Conservation (phyloP, 1,140 invertebrate genomes). For the Steinernema feltiae region DNA sequence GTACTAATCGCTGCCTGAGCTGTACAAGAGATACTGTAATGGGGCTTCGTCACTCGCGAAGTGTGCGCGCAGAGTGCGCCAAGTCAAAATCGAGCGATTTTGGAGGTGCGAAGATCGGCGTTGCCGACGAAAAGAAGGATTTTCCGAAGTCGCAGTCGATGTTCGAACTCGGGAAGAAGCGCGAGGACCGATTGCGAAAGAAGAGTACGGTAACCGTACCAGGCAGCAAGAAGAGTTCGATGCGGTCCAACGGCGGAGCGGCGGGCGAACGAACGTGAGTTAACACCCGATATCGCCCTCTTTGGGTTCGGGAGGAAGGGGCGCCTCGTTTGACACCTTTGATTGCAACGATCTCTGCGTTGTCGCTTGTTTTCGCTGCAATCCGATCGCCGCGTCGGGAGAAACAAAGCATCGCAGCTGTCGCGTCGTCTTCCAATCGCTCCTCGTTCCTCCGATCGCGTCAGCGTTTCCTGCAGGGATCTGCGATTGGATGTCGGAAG, state of each 20-base stretch:
- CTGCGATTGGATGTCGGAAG: neutral
- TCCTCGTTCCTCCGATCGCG: neutral
- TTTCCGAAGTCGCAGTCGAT: conserved; percentile 8
- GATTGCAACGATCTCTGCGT: neutral
- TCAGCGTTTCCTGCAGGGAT: neutral
- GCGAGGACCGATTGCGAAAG: neutral
- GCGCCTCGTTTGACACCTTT: neutral
- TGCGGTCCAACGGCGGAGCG: neutral
- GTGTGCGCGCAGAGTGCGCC: neutral
- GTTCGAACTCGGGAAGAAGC: neutral
- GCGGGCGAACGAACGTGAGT: neutral
- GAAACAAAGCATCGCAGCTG: neutral
- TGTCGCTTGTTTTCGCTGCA: neutral
- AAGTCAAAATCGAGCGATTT: neutral
- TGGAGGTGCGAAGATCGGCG: neutral
- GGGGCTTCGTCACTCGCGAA: neutral
- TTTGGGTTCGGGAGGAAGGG: neutral
- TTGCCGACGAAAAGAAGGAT: neutral
- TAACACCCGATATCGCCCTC: neutral
- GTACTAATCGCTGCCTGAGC: neutral
- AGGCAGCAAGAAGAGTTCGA: neutral
- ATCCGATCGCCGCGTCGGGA: neutral
- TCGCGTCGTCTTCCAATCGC: neutral
- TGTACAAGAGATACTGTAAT: neutral
- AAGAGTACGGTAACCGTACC: neutral